Base-by-base conservation (phyloP, 1,140 invertebrate species). In the Matsumurasca onukii region DNA sequence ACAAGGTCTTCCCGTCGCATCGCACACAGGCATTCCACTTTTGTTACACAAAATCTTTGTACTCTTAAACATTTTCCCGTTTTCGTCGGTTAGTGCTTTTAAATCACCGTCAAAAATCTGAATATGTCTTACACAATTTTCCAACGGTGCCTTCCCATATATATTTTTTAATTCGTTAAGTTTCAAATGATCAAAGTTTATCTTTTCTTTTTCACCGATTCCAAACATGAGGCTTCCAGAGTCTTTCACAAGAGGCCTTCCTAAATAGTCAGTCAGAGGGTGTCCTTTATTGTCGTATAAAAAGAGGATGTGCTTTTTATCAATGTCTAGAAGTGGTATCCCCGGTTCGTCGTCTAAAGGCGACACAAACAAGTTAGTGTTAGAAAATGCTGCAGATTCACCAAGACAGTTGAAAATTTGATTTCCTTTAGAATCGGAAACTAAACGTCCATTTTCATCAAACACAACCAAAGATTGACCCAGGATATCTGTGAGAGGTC, bases 251-350 rank as follows among this genome's bases (percentile, higher is more conserved):
- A 65, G 34, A 2, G 62, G 62, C 17, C 62, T 24, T 45, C 62
- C 62, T 15, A 65, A 39, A 17, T 2, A 48, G 25, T 65, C 62
- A 1, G 62, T 65, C 39, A 65, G 22, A 5, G 62, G 62, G 31
- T 65, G 31, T n/a, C 62, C 62, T 17, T 45, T 65, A 65, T 45
- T 45, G 31, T 65, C 62, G 25, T 65, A 65, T 5, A 65, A 22
- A 25, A 65, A 65, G 1, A 65, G 31, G 24, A 65, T 27, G 39
- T 65, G 31, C 25, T 24, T 31, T 25, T 48, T 45, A 25, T 20
- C 39, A 22, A 65, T 45, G 62, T 65, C 62, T 5, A 45, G 17
- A 20, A 65, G 13, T 22, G 62, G 31, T 2, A 65, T 45, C 15
- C 34, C 34, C 9, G 31, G 39, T 65, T 65, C 62, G n/a, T 65